Conservation (phyloP, 2,888 invertebrate genomes). For the Lumbricus terrestris region DNA sequence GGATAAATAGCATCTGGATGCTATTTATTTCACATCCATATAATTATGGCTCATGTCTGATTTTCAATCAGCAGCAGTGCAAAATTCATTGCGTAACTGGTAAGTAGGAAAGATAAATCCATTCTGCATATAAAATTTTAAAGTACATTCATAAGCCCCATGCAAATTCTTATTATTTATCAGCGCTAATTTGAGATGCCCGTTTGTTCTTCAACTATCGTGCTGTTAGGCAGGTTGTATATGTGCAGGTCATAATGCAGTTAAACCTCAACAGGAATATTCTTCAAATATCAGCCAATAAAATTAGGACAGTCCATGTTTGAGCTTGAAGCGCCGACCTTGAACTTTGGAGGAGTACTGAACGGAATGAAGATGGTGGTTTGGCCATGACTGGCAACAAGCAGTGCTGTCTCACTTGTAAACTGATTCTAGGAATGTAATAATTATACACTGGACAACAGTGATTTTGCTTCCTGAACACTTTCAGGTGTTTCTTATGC, state of each 20-base stretch:
- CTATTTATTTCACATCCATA: slow-evolving; percentile 3
- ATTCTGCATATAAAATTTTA: not conserved
- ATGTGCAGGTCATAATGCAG: not conserved
- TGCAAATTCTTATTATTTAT: not conserved
- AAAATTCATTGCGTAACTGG: not conserved
- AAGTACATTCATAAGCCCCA: not conserved
- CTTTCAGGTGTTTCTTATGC: too few relatives aligned
- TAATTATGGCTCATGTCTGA: not conserved
- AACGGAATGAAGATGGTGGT: not conserved
- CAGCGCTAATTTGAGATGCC: not conserved
- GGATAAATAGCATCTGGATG: not conserved
- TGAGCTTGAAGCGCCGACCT: not conserved
- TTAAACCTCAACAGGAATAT: not conserved
- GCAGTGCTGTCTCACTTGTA: not conserved
- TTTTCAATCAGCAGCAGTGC: not conserved
- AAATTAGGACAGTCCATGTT: not conserved
- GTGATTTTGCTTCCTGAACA: too few relatives aligned
- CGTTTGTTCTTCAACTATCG: too few relatives aligned
- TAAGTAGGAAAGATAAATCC: not conserved
- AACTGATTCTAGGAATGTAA: not conserved
- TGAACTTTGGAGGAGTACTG: not conserved
- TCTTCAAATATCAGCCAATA: not conserved
- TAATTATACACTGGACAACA: too few relatives aligned
- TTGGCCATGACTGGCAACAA: not conserved
- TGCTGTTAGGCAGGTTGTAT: too few relatives aligned